Base-by-base conservation (phyloP, 2,797 vertebrate species). In the Pangasius macronema region DNA sequence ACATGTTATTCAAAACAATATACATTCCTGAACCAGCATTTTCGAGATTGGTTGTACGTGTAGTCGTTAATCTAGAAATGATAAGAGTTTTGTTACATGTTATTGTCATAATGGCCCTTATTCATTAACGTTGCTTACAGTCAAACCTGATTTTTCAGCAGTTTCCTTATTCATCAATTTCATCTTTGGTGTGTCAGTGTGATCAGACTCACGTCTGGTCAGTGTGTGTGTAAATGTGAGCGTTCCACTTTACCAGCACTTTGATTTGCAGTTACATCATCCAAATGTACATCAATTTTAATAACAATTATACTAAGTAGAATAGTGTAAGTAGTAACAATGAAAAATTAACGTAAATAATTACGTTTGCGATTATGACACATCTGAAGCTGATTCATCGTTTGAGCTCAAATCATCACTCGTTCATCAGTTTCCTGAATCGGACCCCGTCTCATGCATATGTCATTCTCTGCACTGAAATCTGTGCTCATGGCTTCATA, bases 1-100 rank as follows among this genome's bases (percentile, higher is more conserved):
- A 90, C n/a, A 42, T 88, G 85, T 75, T 63, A 80, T 88, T 73
- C 61, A 14, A 84, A 70, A 85, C 20, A n/a, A 39, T 49, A 59
- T 11, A 81, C 72, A 86, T 88, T 63, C 75, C 86, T 82, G 51
- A 87, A 82, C 80, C 16, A 76, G 67, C 57, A 42, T 82, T 75
- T 70, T 87, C 75, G 30, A 72, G 46, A 63, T 82, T 61, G 68
- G 57, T 72, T 82, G 77, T 87, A 76, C 46, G 76, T 68, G n/a
- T 67, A 42, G 46, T 57, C 9, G 16, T 84, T 73, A 53, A 51
- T 63, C 24, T 81, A 79, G 42, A 87, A 75, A 82, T 51, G 14
- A 61, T 80, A 63, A 16, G 30, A 61, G n/a, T 30, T 72, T 33
- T 70, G 51, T 46, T 46, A n/a, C 3, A 7, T 84, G 51, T 33